phyloP scores from a whole-genome alignment of 2,797 vertebrate species.

The Pelochelys cantorii region DNA sequence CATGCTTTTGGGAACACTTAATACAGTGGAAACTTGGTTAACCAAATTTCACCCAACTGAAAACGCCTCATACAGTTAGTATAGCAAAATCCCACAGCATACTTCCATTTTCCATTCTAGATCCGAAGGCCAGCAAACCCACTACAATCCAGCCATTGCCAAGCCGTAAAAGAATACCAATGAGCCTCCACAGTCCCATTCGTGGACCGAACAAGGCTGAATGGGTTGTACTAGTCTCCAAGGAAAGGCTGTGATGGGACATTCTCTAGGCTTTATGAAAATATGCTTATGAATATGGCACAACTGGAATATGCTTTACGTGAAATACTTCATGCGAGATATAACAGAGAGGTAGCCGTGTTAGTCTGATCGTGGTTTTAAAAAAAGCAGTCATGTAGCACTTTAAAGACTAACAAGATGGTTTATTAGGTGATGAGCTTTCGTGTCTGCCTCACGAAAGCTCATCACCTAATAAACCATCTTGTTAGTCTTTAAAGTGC shows the following conservation, averaged over 20 bases:
- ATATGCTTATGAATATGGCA: too few relatives aligned
- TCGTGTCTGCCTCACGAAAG: too few relatives aligned
- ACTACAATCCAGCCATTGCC: neutral
- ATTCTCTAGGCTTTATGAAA: too few relatives aligned
- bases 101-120: neutral
- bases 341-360: too few relatives aligned
- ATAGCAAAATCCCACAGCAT: neutral
- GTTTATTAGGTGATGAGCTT: too few relatives aligned
- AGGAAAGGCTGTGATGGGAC: neutral
- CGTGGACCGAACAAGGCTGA: neutral
- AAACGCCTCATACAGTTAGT: neutral
- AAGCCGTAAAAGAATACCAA: neutral
- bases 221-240: rapidly evolving
- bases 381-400: too few relatives aligned
- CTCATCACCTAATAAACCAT: too few relatives aligned
- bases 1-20: neutral
- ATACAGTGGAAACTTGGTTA: neutral
- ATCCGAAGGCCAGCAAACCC: neutral
- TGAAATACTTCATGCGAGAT: too few relatives aligned
- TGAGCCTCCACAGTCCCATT: neutral
- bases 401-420: too few relatives aligned
- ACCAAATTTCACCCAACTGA: neutral
- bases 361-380: too few relatives aligned
- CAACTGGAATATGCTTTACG: too few relatives aligned
- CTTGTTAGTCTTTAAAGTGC: too few relatives aligned